Percentiles rank a stretch among this genome's conserved stretches.
Conservation (phyloP, 2,888 invertebrate species). For the Seira ritae region DNA sequence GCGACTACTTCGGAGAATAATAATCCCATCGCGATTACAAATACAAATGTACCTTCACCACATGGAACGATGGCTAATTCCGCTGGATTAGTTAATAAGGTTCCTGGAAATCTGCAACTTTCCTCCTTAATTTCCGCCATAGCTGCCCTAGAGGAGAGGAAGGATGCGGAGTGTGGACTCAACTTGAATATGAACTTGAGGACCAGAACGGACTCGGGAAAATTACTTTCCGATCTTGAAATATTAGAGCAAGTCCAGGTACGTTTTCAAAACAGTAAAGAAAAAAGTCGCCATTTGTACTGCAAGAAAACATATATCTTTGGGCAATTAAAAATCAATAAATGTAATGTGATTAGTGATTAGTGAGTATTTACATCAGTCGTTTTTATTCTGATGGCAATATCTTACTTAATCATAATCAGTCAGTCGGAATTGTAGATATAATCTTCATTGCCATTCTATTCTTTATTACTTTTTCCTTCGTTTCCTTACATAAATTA, state of each 20-base stretch:
- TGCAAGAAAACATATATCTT: too few species aligned
- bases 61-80: not conserved
- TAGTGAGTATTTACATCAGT: too few species aligned
- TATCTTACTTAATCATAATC: too few species aligned
- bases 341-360: too few species aligned
- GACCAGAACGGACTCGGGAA: conserved; percentile 89
- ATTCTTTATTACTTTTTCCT: not conserved
- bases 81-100: not conserved
- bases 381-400: too few species aligned
- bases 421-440: not conserved
- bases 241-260: conserved; percentile 89
- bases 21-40: not conserved
- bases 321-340: too few species aligned
- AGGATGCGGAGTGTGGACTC: conserved; percentile 53
- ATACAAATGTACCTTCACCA: conserved; percentile 4
- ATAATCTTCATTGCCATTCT: conserved; percentile 2
- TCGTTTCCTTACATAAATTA: conserved; percentile 23
- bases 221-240: conserved; percentile 78
- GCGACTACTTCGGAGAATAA: conserved; percentile 18
- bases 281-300: too few species aligned
- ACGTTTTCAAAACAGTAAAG: conserved; percentile 40
- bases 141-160: conserved; percentile 65
- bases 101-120: conserved; percentile 42
- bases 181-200: conserved; percentile 79
- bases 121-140: conserved; percentile 62